These are phyloP conservation scores for Hexactinellida sp. DNA, from an alignment of 37 sponge, comb jelly and placozoan species.

Conservation along the genomic window DNA sequence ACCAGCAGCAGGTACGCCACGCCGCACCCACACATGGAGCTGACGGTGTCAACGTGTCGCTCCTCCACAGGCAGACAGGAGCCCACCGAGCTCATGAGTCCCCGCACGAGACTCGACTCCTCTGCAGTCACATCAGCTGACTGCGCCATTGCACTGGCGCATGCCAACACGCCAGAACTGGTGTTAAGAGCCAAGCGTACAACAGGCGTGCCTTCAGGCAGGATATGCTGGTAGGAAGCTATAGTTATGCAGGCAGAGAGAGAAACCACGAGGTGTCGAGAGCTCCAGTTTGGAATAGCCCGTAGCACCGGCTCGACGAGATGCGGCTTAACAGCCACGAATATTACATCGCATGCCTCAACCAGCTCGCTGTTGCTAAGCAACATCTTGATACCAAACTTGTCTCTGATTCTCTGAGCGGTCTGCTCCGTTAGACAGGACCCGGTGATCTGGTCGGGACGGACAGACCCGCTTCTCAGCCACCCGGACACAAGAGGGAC, in stretches of 20 bases:
- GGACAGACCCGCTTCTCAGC: neutral
- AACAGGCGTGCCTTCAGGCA: neutral
- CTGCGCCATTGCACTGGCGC: neutral
- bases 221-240: neutral
- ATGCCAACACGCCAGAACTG: neutral
- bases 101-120: neutral
- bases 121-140: neutral
- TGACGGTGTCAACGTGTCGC: neutral
- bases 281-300: neutral
- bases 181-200: neutral
- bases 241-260: neutral
- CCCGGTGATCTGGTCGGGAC: neutral
- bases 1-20: neutral
- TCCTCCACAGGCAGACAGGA: slow-evolving; percentile 9
- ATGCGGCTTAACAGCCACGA: slow-evolving; percentile 4
- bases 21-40: slow-evolving; percentile 4
- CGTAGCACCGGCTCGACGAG: neutral
- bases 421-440: neutral
- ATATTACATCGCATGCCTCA: neutral
- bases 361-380: neutral
- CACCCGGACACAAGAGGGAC: neutral
- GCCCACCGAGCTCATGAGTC: neutral
- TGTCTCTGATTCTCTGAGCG: neutral
- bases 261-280: neutral
- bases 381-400: neutral